Conservation (phyloP, 2,797 vertebrate genomes). For the Xenopus petersii region DNA sequence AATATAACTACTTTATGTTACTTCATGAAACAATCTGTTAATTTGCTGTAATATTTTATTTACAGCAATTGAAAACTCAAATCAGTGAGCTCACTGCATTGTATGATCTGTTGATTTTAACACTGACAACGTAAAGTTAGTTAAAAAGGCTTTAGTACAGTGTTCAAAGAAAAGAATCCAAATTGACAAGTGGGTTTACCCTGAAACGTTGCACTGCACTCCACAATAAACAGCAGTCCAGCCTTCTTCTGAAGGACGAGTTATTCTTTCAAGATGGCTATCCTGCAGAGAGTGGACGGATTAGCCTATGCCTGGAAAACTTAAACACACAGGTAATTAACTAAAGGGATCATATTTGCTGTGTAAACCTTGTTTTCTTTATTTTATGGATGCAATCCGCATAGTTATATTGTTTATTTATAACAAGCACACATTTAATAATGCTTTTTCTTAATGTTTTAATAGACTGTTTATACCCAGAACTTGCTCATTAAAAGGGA, state of each 20-base stretch:
- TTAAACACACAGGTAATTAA: slow-evolving; percentile 67
- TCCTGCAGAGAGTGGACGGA: slow-evolving; percentile 72
- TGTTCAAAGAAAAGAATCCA: slow-evolving; percentile 62
- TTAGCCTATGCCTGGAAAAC: slow-evolving; percentile 78
- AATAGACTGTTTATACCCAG: slow-evolving; percentile 71
- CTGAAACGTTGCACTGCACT: no score
- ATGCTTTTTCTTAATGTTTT: background rate
- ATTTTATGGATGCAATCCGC: background rate
- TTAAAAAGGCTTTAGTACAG: slow-evolving; percentile 71
- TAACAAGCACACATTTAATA: background rate
- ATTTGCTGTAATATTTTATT: background rate
- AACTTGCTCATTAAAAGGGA: slow-evolving; percentile 63
- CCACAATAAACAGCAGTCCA: no score
- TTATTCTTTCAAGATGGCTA: slow-evolving; percentile 72
- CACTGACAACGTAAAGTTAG: slow-evolving; percentile 59
- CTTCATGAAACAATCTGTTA: no score
- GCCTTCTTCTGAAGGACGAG: slow-evolving; percentile 71
- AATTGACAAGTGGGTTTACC: no score
- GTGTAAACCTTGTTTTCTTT: background rate
- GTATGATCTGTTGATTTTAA: slow-evolving; percentile 66
- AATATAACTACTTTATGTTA: no score
- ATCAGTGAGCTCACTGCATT: slow-evolving; percentile 62
- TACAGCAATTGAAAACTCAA: slow-evolving; percentile 70
- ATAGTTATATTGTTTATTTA: background rate
- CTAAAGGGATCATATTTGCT: background rate